Evolutionary conservation across 2,113 vertebrate species (phyloP).

Genomic region (Ursus arctos): DNA sequence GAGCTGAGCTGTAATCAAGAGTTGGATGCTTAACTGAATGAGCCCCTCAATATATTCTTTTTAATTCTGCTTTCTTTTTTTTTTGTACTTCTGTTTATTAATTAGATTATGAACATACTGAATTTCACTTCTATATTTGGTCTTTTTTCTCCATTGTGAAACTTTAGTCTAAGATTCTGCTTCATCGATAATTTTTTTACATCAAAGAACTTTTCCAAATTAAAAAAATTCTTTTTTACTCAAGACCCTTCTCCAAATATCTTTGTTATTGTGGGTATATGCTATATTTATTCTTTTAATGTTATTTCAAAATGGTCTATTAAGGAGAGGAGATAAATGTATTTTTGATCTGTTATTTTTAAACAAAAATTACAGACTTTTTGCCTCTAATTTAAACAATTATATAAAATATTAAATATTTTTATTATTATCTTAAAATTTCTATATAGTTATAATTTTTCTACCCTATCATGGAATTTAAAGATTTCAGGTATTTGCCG

Average conservation of each 20-base stretch:
- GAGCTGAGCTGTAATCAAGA: too few species aligned
- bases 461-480: background rate
- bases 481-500: background rate
- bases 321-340: background rate
- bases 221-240: background rate
- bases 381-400: background rate
- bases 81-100: background rate
- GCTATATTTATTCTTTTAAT: background rate
- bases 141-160: background rate
- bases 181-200: background rate
- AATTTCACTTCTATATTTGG: background rate
- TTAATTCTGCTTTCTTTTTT: background rate
- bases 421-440: background rate
- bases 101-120: background rate
- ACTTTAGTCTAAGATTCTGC: background rate
- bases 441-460: background rate
- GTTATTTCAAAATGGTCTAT: background rate
- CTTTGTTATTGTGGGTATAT: background rate
- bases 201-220: background rate
- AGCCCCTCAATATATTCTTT: background rate
- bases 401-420: background rate
- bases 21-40: too few species aligned
- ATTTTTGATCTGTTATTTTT: background rate
- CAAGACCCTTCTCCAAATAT: background rate
- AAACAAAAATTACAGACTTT: background rate